Conservation (phyloP, 2,888 invertebrate species). For the Pristionchus arcanus region DNA sequence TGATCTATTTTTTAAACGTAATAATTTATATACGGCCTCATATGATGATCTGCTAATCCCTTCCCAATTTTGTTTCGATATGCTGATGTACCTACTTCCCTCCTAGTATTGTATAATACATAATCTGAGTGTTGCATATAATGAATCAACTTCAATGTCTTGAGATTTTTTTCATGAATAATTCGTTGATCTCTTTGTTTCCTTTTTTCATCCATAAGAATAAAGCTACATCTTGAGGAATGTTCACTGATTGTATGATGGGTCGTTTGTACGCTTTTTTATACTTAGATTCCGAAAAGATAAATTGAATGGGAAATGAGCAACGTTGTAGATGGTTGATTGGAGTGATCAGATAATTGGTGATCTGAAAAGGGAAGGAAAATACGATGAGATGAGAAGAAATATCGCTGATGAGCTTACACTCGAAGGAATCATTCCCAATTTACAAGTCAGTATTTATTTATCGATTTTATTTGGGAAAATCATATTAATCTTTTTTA, state of each 20-base stretch:
- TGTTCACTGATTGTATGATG: neutral
- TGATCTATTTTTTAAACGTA: constrained; percentile 20
- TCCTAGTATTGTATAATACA: neutral
- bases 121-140: neutral
- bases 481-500: no score
- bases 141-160: neutral
- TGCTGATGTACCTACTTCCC: constrained; percentile 4
- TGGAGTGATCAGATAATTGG: constrained; percentile 5
- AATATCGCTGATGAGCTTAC: constrained; percentile 19
- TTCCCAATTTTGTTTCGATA: neutral
- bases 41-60: neutral
- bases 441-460: constrained; percentile 23
- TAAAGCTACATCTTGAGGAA: neutral
- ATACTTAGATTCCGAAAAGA: neutral
- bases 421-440: constrained; percentile 14
- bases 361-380: constrained; percentile 43
- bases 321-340: neutral
- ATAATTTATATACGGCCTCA: constrained; percentile 1
- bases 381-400: constrained; percentile 45
- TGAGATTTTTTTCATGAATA: neutral
- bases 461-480: no score
- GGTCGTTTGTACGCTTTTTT: neutral
- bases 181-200: constrained; percentile 11
- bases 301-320: neutral
- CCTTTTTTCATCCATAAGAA: neutral